A percentile compares a stretch with the other conserved stretches of the same genome.
phyloP scores from a whole-genome alignment of 2,888 invertebrate genomes.

The Plagodis pulveraria region DNA sequence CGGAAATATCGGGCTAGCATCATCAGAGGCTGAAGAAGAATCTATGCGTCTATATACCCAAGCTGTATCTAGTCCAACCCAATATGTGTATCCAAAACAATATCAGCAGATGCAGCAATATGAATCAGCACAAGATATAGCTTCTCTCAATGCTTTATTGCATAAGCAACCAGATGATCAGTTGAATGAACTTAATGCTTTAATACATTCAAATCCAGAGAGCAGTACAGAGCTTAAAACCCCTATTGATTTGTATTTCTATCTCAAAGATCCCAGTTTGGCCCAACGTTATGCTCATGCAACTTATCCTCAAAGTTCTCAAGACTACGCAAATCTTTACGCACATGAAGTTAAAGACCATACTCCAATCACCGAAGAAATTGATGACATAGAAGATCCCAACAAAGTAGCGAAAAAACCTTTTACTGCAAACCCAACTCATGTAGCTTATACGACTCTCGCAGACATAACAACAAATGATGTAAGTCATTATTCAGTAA shows the following conservation, averaged over 20 bases:
- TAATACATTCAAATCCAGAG: conserved; percentile 58
- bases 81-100: conserved; percentile 65
- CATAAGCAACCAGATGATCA: conserved; percentile 79
- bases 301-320: conserved; percentile 50
- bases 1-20: conserved; percentile 60
- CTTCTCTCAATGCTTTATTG: conserved; percentile 73
- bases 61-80: conserved; percentile 58
- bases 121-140: conserved; percentile 67
- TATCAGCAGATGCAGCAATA: conserved; percentile 64
- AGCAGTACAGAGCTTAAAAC: conserved; percentile 51
- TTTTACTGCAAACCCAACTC: conserved; percentile 34
- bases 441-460: conserved; percentile 27
- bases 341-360: conserved; percentile 56
- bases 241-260: conserved; percentile 70
- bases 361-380: conserved; percentile 76
- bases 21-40: conserved; percentile 44
- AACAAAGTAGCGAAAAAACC: conserved; percentile 41
- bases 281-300: conserved; percentile 50
- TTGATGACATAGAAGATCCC: conserved; percentile 72
- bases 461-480: conserved; percentile 53
- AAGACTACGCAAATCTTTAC: conserved; percentile 56
- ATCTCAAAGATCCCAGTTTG: conserved; percentile 58
- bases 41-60: conserved; percentile 55
- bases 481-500: conserved; percentile 64
- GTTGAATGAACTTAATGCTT: conserved; percentile 74